Evolutionary conservation across 2,113 vertebrate species (phyloP), one percentile per base, ranked within the genome.

Genomic region (Rhodinocichla rosea): DNA sequence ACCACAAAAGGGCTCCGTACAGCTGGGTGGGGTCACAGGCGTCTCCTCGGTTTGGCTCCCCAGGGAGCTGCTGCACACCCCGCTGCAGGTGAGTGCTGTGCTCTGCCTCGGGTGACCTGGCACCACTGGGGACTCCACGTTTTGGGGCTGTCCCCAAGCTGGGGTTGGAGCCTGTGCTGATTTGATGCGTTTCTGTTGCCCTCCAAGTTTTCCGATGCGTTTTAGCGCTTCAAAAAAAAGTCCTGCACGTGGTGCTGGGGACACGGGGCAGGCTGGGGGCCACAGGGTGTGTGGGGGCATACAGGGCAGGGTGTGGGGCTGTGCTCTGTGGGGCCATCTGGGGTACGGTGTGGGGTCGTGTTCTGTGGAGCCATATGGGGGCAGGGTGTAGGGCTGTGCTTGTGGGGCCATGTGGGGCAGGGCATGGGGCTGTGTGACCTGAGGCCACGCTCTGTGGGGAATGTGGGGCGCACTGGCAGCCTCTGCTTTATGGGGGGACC

Each of bases 121-220:
- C 52, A 10, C 13, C 7, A 0, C 44, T 0, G 0, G 15, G 33
- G 7, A 50, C 73, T 15, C 45, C 1, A 0, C 2, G 0, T 33
- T 75, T 35, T 17, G 27, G n/a, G 59, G 17, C 12, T 85, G 47
- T 82, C 22, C 62, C 75, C 5, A 4, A 24, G n/a, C 27, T 2
- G 0, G 45, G 13, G 22, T 12, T 50, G 27, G 52, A 50, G 23
- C 21, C 33, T 39, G 44, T 42, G 18, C 63, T 30, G 40, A 23
- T 64, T 68, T 18, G 21, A 6, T 3, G 26, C 0, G 0, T 35
- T 83, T 81, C 68, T 83, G 27, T 15, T 9, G 24, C 56, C 4
- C 21, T 62, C 28, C 33, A 37, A 45, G 28, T 8, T 47, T 27
- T 28, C 16, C 2, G 8, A 13, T 0, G 2, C 10, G 5, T 13